Percentiles rank a stretch among this genome's conserved stretches.
phyloP scores from a whole-genome alignment of 2,888 invertebrate genomes.

The Harpalus rubripes region DNA sequence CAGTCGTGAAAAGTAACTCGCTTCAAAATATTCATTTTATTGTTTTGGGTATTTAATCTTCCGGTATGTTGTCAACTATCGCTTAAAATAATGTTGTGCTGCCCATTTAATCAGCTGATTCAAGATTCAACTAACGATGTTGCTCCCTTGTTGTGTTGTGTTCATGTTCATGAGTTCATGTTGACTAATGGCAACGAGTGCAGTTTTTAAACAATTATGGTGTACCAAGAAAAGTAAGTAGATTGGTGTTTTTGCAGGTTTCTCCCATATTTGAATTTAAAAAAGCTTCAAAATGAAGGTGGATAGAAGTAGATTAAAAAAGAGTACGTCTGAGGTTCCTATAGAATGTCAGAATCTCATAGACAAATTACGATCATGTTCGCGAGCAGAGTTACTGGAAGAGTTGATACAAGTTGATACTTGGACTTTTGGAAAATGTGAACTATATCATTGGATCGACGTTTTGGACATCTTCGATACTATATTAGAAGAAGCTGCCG shows the following conservation, averaged over 20 bases:
- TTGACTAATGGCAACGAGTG: conserved; percentile 33
- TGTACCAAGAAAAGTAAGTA: conserved; percentile 19
- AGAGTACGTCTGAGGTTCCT: conserved; percentile 90
- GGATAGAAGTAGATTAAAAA: conserved; percentile 88
- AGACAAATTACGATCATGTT: conserved; percentile 84
- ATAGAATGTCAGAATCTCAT: conserved; percentile 88
- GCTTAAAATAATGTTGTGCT: background rate
- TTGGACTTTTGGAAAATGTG: conserved; percentile 93
- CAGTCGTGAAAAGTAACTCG: conserved; percentile 35
- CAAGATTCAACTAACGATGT: background rate
- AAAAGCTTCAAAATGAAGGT: conserved; percentile 84
- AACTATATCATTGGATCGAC: conserved; percentile 92
- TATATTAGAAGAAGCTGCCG: conserved; percentile 87
- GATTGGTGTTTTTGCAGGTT: conserved; percentile 47
- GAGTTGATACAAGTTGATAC: conserved; percentile 87
- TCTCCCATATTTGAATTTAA: conserved; percentile 53
- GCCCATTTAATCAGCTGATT: background rate
- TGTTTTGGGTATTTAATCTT: conserved; percentile 10
- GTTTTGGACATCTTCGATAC: conserved; percentile 87
- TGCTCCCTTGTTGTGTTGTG: background rate
- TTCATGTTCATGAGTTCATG: background rate
- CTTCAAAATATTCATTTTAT: conserved; percentile 12
- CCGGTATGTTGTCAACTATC: background rate
- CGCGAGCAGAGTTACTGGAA: conserved; percentile 82
- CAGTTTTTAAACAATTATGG: conserved; percentile 18